Base-by-base conservation (phyloP, 2,888 invertebrate species). In the Asteroscopus sphinx region DNA sequence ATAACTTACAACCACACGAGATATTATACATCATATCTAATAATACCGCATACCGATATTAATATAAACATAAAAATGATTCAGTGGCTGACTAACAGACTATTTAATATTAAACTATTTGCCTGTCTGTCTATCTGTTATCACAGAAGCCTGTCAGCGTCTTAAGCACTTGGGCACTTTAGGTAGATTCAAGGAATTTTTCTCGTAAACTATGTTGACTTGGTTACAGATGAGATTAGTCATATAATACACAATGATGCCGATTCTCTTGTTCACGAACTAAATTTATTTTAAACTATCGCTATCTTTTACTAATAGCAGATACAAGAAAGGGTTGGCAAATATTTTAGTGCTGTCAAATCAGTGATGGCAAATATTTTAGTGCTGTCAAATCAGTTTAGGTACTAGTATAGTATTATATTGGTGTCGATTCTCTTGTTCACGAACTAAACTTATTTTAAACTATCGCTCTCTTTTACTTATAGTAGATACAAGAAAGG, bases 61-160 rank as follows among this genome's bases (percentile, higher is more conserved):
- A 66, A 71, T 71, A 56, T 48, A 71, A 73, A 62, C 47, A 59
- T 3, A 4, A 7, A 5, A 2, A 6, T 60, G 44, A 54, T n/a
- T 72, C 73, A 66, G 12, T 6, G 11, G 15, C 32, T 17, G 7
- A 28, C 36, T 63, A 44, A 63, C 62, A 33, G 26, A 55, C 66
- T 47, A 57, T 57, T 37, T 45, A 49, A 48, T 44, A 33, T 54
- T 45, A 48, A 73, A 56, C 46, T 68, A 72, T 60, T 68, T 45
- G 57, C 58, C 35, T 21, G 54, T 60, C 57, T 39, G 48, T 68
- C 69, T 52, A 51, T 47, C 7, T 54, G 51, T 55, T 60, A 63
- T 68, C 59, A 17, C 35, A n/a, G n/a, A 26, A 21, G 1, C 15
- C 11, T 55, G 68, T 63, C 63, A 74, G 66, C 71, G 35, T 32